phyloP scores from a whole-genome alignment of 2,113 vertebrate species.

The Candoia aspera region DNA sequence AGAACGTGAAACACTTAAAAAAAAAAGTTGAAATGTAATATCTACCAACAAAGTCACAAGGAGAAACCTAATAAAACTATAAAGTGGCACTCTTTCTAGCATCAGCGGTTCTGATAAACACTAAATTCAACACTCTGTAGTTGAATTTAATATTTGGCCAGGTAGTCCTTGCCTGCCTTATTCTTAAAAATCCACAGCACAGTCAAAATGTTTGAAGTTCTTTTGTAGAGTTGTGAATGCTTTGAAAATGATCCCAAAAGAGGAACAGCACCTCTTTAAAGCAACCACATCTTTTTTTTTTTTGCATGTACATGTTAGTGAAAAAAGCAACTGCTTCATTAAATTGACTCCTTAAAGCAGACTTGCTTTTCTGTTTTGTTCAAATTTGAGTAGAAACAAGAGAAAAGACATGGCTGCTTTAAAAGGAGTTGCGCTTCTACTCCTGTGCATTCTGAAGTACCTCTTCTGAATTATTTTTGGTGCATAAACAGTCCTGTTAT shows the following conservation, averaged over 20 bases:
- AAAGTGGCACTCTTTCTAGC: neutral
- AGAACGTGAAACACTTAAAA: neutral
- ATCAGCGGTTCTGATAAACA: neutral
- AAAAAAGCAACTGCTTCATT: neutral
- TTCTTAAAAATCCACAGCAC: neutral
- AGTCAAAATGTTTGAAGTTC: neutral
- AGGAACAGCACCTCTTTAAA: neutral
- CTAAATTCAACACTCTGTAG: neutral
- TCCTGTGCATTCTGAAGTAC: neutral
- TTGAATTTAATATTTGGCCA: neutral
- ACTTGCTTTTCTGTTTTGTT: neutral
- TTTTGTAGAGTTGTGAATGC: neutral
- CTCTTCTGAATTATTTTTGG: neutral
- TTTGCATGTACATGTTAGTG: neutral
- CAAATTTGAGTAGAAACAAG: neutral
- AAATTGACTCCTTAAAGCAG: neutral
- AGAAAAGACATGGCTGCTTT: neutral
- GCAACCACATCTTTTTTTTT: neutral
- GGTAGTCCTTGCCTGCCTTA: neutral
- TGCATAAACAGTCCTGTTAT: neutral
- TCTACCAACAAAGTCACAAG: neutral
- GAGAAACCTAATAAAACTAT: neutral
- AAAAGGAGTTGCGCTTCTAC: neutral
- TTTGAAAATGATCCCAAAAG: neutral
- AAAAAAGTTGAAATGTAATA: neutral